Base-by-base conservation (phyloP, 2,888 invertebrate genomes). In the Lamellibrachia satsuma region DNA sequence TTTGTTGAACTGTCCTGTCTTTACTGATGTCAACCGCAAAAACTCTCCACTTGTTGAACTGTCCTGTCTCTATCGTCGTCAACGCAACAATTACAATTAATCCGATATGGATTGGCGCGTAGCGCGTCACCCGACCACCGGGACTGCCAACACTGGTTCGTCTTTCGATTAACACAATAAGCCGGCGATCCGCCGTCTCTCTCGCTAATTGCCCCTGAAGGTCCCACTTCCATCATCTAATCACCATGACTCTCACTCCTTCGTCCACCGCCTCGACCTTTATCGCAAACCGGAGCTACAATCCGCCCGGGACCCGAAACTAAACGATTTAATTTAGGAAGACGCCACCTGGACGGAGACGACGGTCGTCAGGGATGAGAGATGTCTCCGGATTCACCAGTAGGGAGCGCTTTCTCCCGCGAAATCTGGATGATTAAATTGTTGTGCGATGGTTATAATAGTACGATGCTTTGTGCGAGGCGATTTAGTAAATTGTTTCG, bases 401-500 rank as follows among this genome's bases (percentile, higher is more conserved):
- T n/a, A 15, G 75, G 75, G 22, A 3, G 15, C 11, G 75, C 22
- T 15, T 75, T 75, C 75, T 75, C 75, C 6, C 4, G 75, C 22
- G 75, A 75, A 11, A 75, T 75, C 11, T 15, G 75, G 75, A 75
- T 75, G 75, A 75, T 75, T 75, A 75, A 75, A 75, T 75, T 75
- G 75, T 75, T 75, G 75, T 75, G 75, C 22, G 75, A 22, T 75
- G 22, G 75, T 2, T 22, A 22, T 75, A n/a, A 22, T 75, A n/a
- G 22, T 6, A 22, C 22, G 22, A 75, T 22, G 39, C 39, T 39
- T 39, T 39, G 60, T 75, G 22, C 75, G 75, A 22, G 22, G 75
- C 75, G 75, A 75, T 22, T 75, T 75, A 75, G 75, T 75, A 75
- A 75, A 75, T 75, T 75, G 75, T 75, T 75, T 75, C 75, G 75